Evolutionary conservation across 2,888 invertebrate genomes (phyloP).

Genomic region (Onchidella celtica): DNA sequence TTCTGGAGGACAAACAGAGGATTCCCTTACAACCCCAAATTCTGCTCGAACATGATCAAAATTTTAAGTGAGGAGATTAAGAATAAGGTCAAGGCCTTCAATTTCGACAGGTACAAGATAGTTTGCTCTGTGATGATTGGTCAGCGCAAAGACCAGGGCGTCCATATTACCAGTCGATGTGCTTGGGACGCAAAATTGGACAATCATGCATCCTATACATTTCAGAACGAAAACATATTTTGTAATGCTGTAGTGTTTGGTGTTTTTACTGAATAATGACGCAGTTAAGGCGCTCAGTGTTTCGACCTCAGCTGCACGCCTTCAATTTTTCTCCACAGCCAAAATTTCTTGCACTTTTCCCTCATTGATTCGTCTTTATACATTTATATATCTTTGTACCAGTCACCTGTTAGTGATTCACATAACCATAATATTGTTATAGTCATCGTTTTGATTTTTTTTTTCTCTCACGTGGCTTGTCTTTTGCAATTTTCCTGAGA

Average conservation of each 20-base stretch:
- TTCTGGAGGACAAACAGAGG: slow-evolving; percentile 59
- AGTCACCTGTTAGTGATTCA: too few species aligned
- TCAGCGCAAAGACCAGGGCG: slow-evolving; percentile 63
- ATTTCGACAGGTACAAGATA: slow-evolving; percentile 71
- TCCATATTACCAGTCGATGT: slow-evolving; percentile 61
- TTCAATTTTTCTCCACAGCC: too few species aligned
- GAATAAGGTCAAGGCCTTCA: slow-evolving; percentile 63
- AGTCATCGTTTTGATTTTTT: too few species aligned
- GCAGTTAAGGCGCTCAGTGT: too few species aligned
- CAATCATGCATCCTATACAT: slow-evolving; percentile 63
- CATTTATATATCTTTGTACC: too few species aligned
- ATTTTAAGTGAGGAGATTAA: slow-evolving; percentile 68
- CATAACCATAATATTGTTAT: too few species aligned
- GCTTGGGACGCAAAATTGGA: slow-evolving; percentile 67
- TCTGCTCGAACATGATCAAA: slow-evolving; percentile 62
- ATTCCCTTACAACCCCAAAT: slow-evolving; percentile 63
- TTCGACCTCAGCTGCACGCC: too few species aligned
- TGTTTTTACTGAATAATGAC: slow-evolving; percentile 63
- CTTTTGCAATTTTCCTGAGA: too few species aligned
- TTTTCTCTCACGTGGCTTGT: too few species aligned
- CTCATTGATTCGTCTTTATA: too few species aligned
- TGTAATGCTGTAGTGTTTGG: slow-evolving; percentile 68
- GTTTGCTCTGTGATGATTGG: slow-evolving; percentile 63
- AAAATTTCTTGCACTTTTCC: too few species aligned
- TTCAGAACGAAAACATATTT: slow-evolving; percentile 60